phyloP scores from a whole-genome alignment of 2,113 vertebrate genomes.

The Apus apus region DNA sequence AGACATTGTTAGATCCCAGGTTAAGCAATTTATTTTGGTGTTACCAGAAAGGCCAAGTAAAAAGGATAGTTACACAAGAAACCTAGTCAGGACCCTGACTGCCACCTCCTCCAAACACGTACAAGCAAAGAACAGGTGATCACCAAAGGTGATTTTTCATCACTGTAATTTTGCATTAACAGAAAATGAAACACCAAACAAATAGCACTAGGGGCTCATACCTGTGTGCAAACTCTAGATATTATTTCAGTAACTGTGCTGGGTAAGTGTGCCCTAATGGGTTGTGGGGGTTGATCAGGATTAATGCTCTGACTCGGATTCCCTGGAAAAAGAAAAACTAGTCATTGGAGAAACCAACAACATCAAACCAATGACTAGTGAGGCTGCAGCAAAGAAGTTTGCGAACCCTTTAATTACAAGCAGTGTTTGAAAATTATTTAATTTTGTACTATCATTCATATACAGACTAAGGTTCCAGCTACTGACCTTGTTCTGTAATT shows the following conservation, averaged over 20 bases:
- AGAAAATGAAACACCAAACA: conserved; percentile 5
- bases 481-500: background rate
- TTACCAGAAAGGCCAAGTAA: background rate
- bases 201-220: background rate
- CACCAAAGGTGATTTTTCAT: background rate
- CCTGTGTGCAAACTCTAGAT: conserved; percentile 54
- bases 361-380: background rate
- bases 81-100: background rate
- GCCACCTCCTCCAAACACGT: background rate
- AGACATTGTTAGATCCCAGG: background rate
- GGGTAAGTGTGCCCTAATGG: conserved; percentile 53
- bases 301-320: conserved; percentile 55
- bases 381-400: background rate
- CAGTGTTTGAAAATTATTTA: background rate
- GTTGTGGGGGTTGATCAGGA: conserved; percentile 62
- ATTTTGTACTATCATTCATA: background rate
- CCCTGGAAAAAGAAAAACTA: conserved; percentile 53
- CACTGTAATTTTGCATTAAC: background rate
- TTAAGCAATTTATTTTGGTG: background rate
- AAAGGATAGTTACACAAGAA: background rate
- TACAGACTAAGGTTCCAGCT: background rate
- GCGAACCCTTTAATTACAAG: background rate
- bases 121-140: background rate
- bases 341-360: background rate
- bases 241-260: conserved; percentile 37